These are phyloP conservation scores for Temnothorax longispinosus DNA, from an alignment of 1,140 invertebrate genomes.

Conservation along the genomic window DNA sequence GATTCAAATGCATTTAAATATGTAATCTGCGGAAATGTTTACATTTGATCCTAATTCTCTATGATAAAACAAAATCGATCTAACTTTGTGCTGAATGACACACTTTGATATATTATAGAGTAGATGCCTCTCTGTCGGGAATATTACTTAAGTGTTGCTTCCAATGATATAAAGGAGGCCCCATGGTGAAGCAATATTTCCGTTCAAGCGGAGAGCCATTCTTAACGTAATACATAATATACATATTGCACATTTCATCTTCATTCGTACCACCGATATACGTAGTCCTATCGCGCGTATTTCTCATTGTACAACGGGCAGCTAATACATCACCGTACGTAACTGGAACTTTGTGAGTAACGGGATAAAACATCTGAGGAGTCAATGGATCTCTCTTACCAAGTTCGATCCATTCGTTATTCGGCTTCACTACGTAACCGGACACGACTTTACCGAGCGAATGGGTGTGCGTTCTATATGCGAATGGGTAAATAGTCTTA, in stretches of 20 bases:
- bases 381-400: constrained; percentile 96
- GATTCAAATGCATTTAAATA: constrained; percentile 28
- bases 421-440: constrained; percentile 92
- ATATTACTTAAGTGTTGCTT: constrained; percentile 90
- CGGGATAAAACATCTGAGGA: constrained; percentile 98
- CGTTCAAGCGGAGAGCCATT: constrained; percentile 91
- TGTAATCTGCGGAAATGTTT: neutral
- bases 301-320: constrained; percentile 96
- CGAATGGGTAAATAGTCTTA: constrained; percentile 96
- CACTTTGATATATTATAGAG: constrained; percentile 66
- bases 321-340: constrained; percentile 92
- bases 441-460: constrained; percentile 94
- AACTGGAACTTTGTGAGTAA: constrained; percentile 88
- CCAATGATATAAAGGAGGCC: constrained; percentile 95
- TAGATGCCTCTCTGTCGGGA: constrained; percentile 90
- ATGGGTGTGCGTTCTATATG: constrained; percentile 98
- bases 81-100: neutral
- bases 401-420: constrained; percentile 92
- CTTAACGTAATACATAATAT: constrained; percentile 99
- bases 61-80: constrained; percentile 17
- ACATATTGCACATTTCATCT: constrained; percentile 99
- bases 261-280: constrained; percentile 94
- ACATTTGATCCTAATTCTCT: constrained; percentile 14
- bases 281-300: constrained; percentile 88
- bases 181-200: constrained; percentile 95